Conservation (phyloP, 2,888 invertebrate species). For the Eucera pruinosa region DNA sequence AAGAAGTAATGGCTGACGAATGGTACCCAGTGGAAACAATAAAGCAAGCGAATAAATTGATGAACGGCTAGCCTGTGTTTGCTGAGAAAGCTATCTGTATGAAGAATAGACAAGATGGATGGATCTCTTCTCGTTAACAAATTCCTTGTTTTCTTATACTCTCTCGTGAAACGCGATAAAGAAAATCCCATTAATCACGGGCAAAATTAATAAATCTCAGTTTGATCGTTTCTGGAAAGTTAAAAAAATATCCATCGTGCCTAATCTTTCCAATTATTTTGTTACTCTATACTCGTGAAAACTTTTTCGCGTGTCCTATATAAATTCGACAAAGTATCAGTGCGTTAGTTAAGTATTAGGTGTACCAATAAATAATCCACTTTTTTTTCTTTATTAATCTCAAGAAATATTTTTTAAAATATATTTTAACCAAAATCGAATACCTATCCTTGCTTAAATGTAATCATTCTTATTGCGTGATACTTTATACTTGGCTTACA, state of each 20-base stretch:
- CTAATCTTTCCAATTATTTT: background rate
- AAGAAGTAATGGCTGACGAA: background rate
- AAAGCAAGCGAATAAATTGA: slow-evolving; percentile 21
- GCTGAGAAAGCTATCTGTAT: slow-evolving; percentile 47
- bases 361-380: too few relatives aligned
- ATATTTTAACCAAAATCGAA: too few relatives aligned
- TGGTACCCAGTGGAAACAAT: slow-evolving; percentile 22
- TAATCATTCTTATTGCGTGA: too few relatives aligned
- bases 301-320: too few relatives aligned
- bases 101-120: slow-evolving; percentile 50
- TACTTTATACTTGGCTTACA: too few relatives aligned
- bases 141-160: slow-evolving; percentile 21
- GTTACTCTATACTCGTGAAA: background rate
- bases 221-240: background rate
- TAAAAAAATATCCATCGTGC: slow-evolving; percentile 2
- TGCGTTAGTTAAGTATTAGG: too few relatives aligned
- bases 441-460: too few relatives aligned
- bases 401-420: too few relatives aligned
- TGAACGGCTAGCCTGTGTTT: slow-evolving; percentile 3
- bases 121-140: slow-evolving; percentile 14
- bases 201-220: slow-evolving; percentile 26
- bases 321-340: background rate
- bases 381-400: too few relatives aligned
- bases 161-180: background rate
- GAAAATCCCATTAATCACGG: slow-evolving; percentile 13